Evolutionary conservation across 2,797 vertebrate species (phyloP).

Genomic region (Sebastes trivittatus): DNA sequence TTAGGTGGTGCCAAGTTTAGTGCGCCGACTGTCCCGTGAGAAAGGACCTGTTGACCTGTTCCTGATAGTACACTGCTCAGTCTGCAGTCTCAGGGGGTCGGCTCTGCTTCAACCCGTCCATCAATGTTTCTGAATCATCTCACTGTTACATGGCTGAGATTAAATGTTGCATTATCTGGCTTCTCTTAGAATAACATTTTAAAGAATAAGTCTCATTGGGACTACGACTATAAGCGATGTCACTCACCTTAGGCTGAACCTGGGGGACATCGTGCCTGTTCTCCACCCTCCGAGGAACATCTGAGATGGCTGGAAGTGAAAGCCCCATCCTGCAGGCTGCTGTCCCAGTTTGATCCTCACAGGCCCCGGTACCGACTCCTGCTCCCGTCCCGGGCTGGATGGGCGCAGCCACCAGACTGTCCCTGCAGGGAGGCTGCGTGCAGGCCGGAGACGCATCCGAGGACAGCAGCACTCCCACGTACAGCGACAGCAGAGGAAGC

Average conservation of each 20-base stretch:
- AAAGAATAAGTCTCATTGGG: not conserved
- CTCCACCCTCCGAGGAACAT: conserved; percentile 73
- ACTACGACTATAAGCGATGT: not conserved
- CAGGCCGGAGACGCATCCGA: conserved; percentile 67
- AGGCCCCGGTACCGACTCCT: conserved; percentile 40
- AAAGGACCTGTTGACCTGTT: conserved; percentile 37
- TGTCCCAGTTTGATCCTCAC: conserved; percentile 66
- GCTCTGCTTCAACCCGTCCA: not conserved
- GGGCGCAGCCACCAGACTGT: conserved; percentile 76
- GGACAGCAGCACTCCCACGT: conserved; percentile 63
- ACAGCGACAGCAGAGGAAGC: conserved; percentile 72
- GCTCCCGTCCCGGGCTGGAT: conserved; percentile 58
- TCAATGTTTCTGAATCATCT: not conserved
- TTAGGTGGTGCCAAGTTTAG: conserved; percentile 64
- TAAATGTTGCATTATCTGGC: not conserved
- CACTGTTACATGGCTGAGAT: not conserved
- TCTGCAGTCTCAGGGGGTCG: conserved; percentile 1
- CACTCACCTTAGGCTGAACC: conserved; percentile 70
- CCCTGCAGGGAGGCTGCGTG: conserved; percentile 77
- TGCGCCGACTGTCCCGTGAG: conserved; percentile 49
- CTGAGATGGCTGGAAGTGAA: conserved; percentile 66
- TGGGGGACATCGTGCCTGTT: conserved; percentile 49
- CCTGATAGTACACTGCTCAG: conserved; percentile 3
- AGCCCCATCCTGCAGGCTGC: conserved; percentile 69
- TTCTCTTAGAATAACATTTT: not conserved